Evolutionary conservation across 2,888 invertebrate species (phyloP).

Genomic region (Siphlonurus alternatus): DNA sequence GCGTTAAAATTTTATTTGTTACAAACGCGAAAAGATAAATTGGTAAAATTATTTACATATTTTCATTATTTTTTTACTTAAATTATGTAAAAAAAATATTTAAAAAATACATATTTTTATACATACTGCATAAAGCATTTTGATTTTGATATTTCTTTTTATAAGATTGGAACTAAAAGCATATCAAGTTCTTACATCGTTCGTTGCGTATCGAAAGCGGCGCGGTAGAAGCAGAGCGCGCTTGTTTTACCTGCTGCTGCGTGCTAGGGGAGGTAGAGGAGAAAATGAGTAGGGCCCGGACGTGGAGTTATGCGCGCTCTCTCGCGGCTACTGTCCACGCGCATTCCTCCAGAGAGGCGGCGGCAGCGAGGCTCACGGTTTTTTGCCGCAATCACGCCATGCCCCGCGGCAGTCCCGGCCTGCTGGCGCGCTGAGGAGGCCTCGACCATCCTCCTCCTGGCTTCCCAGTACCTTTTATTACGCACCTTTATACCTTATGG

Average conservation of each 20-base stretch:
- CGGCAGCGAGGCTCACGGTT: background rate
- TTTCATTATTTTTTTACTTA: no score
- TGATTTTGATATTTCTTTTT: no score
- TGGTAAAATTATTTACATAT: no score
- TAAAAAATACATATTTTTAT: no score
- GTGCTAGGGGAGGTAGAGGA: background rate
- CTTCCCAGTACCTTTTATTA: background rate
- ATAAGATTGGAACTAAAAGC: no score
- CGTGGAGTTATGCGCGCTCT: conserved; percentile 3
- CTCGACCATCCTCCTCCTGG: background rate
- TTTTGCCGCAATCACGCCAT: conserved; percentile 3
- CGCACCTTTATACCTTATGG: background rate
- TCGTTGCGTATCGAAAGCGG: background rate
- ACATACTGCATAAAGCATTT: no score
- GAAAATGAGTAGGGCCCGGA: background rate
- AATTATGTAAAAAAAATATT: no score
- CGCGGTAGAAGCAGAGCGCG: background rate
- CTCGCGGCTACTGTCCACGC: conserved; percentile 2
- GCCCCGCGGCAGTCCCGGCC: background rate
- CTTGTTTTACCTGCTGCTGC: background rate
- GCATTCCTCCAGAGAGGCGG: background rate
- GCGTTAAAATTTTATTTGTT: no score
- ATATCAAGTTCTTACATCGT: no score
- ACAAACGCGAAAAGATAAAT: no score
- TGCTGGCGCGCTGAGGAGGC: background rate